Base-by-base conservation (phyloP, 2,113 vertebrate species). In the Sigmodon hispidus region DNA sequence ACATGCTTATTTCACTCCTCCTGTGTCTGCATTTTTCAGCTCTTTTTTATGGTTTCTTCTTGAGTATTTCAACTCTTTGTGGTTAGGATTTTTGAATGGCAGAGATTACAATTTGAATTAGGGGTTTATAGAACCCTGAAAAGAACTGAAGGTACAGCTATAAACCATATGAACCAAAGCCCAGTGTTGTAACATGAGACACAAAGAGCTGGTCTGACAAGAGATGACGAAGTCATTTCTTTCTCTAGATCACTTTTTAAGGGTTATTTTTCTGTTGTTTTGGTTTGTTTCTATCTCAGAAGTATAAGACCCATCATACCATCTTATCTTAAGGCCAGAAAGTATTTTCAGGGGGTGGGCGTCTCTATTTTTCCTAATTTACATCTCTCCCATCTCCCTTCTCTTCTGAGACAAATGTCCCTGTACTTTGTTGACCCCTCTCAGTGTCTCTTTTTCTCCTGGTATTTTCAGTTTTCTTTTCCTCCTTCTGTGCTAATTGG, bases 81-180 rank as follows among this genome's bases (percentile, higher is more conserved):
- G 75, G 24, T 95, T 93, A 91, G 61, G n/a, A 94, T 17, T 43
- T 91, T 91, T 95, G 93, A 93, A 93, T 5, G 87, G 57, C 12
- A 36, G 57, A 96, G 67, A 94, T 89, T 92, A 87, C 93, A 87
- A 73, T 43, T 43, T 90, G 55, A 96, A 69, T 57, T 69, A 45
- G 31, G 45, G 85, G 36, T 83, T 93, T 89, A 76, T 7, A 75
- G 61, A 57, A 40, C 48, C 43, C 26, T 45, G 57, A 43, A 34
- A 75, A 24, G 84, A 34, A 61, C 70, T 85, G 65, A 92, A 29
- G 48, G 31, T 34, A 34, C 13, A 55, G 21, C 90, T 75, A 61
- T 1, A 61, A 61, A 69, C 50, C 79, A 21, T 67, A 75, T 70
- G 91, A 96, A 50, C 57, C n/a, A 77, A 93, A 48, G 19, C 34